Evolutionary conservation across 2,113 vertebrate genomes (phyloP).

Genomic region (Scatophagus argus): DNA sequence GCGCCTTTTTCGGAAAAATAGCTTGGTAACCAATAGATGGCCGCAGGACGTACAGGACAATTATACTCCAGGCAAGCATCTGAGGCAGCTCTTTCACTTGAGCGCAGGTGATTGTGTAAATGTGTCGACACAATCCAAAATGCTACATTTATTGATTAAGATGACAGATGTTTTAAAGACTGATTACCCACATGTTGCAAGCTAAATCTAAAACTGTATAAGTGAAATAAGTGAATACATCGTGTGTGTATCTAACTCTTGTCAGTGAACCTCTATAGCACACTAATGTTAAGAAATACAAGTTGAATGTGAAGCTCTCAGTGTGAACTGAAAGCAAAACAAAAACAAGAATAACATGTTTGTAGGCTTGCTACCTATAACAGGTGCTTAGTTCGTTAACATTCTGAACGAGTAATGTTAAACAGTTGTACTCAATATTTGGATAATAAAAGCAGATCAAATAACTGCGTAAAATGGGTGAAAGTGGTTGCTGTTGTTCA

Average conservation of each 20-base stretch:
- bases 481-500: too few relatives aligned
- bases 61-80: background rate
- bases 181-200: too few relatives aligned
- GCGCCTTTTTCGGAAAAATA: slow-evolving; percentile 11
- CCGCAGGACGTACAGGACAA: slow-evolving; percentile 16
- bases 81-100: background rate
- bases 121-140: background rate
- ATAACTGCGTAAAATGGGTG: too few relatives aligned
- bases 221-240: too few relatives aligned
- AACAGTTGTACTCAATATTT: background rate
- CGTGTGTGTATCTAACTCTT: background rate
- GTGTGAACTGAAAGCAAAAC: background rate
- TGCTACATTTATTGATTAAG: background rate
- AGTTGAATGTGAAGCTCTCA: too few relatives aligned
- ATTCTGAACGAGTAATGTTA: background rate
- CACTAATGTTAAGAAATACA: background rate
- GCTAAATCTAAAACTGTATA: too few relatives aligned
- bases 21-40: background rate
- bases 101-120: background rate
- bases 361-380: background rate
- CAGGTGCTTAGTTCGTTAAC: background rate
- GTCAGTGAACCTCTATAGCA: background rate
- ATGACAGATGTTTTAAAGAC: background rate
- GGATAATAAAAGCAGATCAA: too few relatives aligned
- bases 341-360: background rate